Evolutionary conservation across 2,113 vertebrate species (phyloP).

Genomic region (Megaptera novaeangliae): DNA sequence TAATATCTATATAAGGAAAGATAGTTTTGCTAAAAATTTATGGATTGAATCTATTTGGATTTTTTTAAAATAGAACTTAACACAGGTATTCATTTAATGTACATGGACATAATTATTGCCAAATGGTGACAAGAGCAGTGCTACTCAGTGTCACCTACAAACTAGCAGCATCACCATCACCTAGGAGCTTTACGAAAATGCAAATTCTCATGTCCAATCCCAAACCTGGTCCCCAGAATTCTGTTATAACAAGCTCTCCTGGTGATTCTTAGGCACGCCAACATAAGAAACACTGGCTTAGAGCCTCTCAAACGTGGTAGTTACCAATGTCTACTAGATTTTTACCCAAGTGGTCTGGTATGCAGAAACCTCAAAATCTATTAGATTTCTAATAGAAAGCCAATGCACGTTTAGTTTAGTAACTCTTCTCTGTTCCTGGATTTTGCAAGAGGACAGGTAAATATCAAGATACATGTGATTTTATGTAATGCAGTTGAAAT

Average conservation of each 20-base stretch:
- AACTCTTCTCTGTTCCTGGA: not conserved
- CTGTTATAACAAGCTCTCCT: not conserved
- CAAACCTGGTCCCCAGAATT: not conserved
- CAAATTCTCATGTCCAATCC: not conserved
- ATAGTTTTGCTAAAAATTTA: not conserved
- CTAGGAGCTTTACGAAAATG: not conserved
- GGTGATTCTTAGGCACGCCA: not conserved
- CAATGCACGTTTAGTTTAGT: not conserved
- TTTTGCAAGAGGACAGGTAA: not conserved
- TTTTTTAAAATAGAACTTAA: not conserved
- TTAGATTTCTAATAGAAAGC: constrained; percentile 22
- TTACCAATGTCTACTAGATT: not conserved
- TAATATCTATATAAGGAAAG: not conserved
- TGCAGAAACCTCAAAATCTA: not conserved
- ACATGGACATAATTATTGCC: not conserved
- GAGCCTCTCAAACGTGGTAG: not conserved
- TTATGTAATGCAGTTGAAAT: not conserved
- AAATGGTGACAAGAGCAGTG: not conserved
- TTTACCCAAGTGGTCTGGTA: not conserved
- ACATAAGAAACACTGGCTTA: not conserved
- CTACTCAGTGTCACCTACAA: not conserved
- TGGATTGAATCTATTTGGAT: no score
- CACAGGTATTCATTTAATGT: not conserved
- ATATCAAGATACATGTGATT: not conserved
- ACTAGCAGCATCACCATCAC: not conserved